These are phyloP conservation scores for Linepithema humile DNA, from an alignment of 1,140 invertebrate genomes.

Conservation along the genomic window DNA sequence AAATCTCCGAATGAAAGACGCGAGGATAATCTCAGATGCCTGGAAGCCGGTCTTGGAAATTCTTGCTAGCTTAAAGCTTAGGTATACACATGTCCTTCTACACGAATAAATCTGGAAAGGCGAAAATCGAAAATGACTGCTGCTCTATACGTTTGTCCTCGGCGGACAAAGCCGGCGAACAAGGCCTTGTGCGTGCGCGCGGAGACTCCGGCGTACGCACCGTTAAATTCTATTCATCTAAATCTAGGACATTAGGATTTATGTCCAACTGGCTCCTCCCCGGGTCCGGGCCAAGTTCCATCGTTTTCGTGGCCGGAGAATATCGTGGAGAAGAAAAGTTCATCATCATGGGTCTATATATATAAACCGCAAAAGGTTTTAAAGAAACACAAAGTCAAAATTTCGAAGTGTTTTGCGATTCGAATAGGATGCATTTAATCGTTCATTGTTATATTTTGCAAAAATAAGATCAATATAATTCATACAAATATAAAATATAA, in stretches of 20 bases:
- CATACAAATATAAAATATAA: not conserved
- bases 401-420: not conserved
- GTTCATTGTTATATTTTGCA: not conserved
- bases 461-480: not conserved
- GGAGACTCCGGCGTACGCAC: constrained; percentile 52
- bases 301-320: constrained; percentile 51
- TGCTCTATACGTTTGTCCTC: constrained; percentile 24
- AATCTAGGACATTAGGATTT: constrained; percentile 69
- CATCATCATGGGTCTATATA: not conserved
- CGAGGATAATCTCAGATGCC: constrained; percentile 46
- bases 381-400: not conserved
- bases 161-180: constrained; percentile 57
- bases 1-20: constrained; percentile 31
- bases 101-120: constrained; percentile 31
- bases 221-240: constrained; percentile 73
- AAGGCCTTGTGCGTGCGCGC: constrained; percentile 9
- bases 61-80: constrained; percentile 15
- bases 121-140: constrained; percentile 54
- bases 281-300: constrained; percentile 43
- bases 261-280: constrained; percentile 60
- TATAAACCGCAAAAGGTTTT: too few relatives aligned
- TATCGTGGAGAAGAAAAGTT: constrained; percentile 1
- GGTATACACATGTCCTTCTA: constrained; percentile 61
- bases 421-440: not conserved
- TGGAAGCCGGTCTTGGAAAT: constrained; percentile 14